These are phyloP conservation scores for Cheumatopsyche charites DNA, from an alignment of 1,140 invertebrate species.

Conservation along the genomic window DNA sequence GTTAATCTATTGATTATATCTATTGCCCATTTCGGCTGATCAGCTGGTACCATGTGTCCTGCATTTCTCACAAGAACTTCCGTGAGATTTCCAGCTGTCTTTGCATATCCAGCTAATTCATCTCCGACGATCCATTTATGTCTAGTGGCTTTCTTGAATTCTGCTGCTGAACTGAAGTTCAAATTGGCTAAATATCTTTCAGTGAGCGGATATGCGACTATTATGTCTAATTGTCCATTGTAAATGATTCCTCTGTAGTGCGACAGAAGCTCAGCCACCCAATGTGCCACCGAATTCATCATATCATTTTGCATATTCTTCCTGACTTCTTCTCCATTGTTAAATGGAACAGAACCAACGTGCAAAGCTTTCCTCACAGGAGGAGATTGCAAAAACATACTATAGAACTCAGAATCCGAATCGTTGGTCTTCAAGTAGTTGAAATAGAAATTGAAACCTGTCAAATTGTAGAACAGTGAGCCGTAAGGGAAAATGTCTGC, in stretches of 20 bases:
- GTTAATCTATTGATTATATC: conserved; percentile 82
- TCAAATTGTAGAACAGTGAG: conserved; percentile 78
- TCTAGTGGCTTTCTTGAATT: conserved; percentile 69
- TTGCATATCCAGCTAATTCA: conserved; percentile 79
- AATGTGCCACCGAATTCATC: conserved; percentile 80
- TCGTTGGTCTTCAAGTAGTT: conserved; percentile 74
- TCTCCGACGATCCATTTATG: conserved; percentile 72
- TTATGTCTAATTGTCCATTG: conserved; percentile 85
- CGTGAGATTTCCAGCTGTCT: conserved; percentile 73
- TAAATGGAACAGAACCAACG: conserved; percentile 78
- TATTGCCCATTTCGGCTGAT: conserved; percentile 79
- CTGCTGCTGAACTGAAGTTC: conserved; percentile 69
- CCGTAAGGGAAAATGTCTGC: conserved; percentile 68
- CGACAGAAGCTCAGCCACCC: conserved; percentile 72
- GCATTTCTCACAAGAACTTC: conserved; percentile 83
- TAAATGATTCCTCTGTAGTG: conserved; percentile 77
- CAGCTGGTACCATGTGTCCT: conserved; percentile 83
- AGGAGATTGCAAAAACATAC: conserved; percentile 65
- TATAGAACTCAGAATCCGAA: conserved; percentile 54
- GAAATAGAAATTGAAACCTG: conserved; percentile 79
- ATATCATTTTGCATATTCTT: conserved; percentile 76
- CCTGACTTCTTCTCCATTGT: conserved; percentile 68
- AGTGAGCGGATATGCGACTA: conserved; percentile 80
- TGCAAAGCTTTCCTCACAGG: conserved; percentile 75
- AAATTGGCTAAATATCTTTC: conserved; percentile 73